These are phyloP conservation scores for Eremobia ochroleuca DNA, from an alignment of 2,888 invertebrate species.

Conservation along the genomic window DNA sequence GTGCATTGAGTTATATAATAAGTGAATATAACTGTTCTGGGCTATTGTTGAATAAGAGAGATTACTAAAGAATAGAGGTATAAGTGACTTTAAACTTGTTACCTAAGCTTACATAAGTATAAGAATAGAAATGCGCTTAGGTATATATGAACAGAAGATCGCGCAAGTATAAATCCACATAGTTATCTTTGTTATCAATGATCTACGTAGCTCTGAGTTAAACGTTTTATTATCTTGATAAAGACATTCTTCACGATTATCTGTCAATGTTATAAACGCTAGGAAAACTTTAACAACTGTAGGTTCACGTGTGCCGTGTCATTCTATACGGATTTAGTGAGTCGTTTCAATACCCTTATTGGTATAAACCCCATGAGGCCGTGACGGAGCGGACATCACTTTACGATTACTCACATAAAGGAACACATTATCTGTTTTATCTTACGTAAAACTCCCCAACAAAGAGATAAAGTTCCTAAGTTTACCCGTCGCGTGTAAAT, in stretches of 20 bases:
- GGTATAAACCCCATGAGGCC: slow-evolving; percentile 82
- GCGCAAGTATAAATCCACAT: slow-evolving; percentile 63
- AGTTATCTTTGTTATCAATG: slow-evolving; percentile 71
- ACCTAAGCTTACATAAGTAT: slow-evolving; percentile 4
- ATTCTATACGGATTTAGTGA: slow-evolving; percentile 54
- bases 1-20: background rate
- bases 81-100: slow-evolving; percentile 10
- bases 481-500: slow-evolving; percentile 86
- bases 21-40: too few species aligned
- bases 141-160: slow-evolving; percentile 45
- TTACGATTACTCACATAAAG: slow-evolving; percentile 87
- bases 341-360: slow-evolving; percentile 56
- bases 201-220: slow-evolving; percentile 67
- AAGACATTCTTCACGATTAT: slow-evolving; percentile 73
- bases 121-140: slow-evolving; percentile 29
- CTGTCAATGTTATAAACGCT: slow-evolving; percentile 70
- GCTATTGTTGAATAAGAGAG: background rate
- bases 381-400: slow-evolving; percentile 72
- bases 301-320: slow-evolving; percentile 57
- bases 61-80: background rate
- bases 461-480: slow-evolving; percentile 88
- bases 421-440: slow-evolving; percentile 88
- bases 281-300: slow-evolving; percentile 65
- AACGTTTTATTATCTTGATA: slow-evolving; percentile 76
- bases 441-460: slow-evolving; percentile 85